A percentile compares a stretch with the other conserved stretches of the same genome.
phyloP scores from a whole-genome alignment of 1,140 invertebrate species.

The Tigriopus japonicus region DNA sequence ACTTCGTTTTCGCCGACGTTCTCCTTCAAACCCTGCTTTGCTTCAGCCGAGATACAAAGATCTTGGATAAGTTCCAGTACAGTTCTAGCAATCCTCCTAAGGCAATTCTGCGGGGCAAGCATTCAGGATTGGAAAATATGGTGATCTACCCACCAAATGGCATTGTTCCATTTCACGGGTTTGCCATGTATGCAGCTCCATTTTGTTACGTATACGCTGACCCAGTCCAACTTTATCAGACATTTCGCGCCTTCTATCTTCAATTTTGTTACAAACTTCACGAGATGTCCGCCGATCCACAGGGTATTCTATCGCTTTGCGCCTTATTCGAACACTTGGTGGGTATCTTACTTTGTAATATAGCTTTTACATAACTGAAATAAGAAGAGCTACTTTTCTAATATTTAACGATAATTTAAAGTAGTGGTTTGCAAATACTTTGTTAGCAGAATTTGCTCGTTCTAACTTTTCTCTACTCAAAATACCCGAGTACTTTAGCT shows the following conservation, averaged over 20 bases:
- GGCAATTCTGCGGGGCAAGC: constrained; percentile 35
- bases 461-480: no score
- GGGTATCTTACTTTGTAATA: no score
- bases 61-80: constrained; percentile 39
- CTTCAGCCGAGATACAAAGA: constrained; percentile 69
- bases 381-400: no score
- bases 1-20: constrained; percentile 93
- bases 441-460: no score
- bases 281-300: neutral
- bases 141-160: constrained; percentile 81
- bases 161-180: constrained; percentile 87
- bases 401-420: no score
- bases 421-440: no score
- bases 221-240: constrained; percentile 62
- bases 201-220: constrained; percentile 85
- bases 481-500: no score
- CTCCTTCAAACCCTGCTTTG: constrained; percentile 87
- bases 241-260: constrained; percentile 71
- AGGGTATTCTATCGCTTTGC: constrained; percentile 4
- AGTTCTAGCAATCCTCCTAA: constrained; percentile 37
- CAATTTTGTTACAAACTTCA: constrained; percentile 10
- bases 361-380: no score
- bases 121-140: constrained; percentile 18
- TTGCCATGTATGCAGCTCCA: constrained; percentile 92
- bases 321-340: constrained; percentile 1